phyloP scores from a whole-genome alignment of 2,113 vertebrate species.

The Hipposideros armiger region DNA sequence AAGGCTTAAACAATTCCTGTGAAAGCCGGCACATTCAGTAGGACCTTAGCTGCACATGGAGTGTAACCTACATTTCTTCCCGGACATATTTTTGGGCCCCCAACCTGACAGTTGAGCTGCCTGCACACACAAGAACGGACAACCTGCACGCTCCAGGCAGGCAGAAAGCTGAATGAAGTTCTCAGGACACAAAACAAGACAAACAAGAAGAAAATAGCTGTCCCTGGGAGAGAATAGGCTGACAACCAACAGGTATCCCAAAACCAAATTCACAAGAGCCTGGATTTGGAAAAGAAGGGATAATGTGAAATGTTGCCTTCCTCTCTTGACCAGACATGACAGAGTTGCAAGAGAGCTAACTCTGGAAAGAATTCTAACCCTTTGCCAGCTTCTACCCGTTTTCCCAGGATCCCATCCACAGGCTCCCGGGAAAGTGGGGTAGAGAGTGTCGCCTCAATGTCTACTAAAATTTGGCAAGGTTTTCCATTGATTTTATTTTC shows the following conservation, averaged over 20 bases:
- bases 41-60: neutral
- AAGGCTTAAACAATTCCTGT: neutral
- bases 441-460: neutral
- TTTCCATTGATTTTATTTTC: neutral
- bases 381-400: neutral
- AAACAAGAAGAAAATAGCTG: neutral
- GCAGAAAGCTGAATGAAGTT: neutral
- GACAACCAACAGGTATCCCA: neutral
- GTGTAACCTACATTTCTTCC: neutral
- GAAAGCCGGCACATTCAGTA: neutral
- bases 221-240: neutral
- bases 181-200: neutral
- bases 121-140: neutral
- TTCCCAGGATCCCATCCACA: neutral
- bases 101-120: neutral
- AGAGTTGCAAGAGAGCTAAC: neutral
- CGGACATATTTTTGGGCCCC: neutral
- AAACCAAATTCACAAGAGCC: neutral
- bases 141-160: neutral
- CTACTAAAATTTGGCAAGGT: neutral
- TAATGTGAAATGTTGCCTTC: neutral
- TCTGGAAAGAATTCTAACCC: neutral
- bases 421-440: neutral
- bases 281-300: neutral
- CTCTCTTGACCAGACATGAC: neutral